A percentile compares a stretch with the other conserved stretches of the same genome.
Evolutionary conservation across 2,888 invertebrate genomes (phyloP).

Genomic region (Calameuta filiformis): DNA sequence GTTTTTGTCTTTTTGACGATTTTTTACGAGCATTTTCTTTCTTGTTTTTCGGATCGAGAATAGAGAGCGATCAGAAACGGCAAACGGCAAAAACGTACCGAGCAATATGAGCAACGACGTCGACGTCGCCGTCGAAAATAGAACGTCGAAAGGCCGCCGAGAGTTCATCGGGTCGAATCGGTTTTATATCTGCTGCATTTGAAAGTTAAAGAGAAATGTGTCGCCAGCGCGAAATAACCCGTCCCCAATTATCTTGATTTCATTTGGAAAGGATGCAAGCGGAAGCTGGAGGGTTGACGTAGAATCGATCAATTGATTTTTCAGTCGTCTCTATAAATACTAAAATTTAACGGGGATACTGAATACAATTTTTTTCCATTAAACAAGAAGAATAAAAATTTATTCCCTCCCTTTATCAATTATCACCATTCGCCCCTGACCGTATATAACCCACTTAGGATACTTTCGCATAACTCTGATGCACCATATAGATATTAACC

Average conservation of each 20-base stretch:
- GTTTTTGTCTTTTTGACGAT: not conserved
- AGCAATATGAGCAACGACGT: not conserved
- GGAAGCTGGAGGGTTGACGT: not conserved
- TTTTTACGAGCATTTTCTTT: not conserved
- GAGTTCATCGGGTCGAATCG: not conserved
- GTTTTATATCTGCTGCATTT: not conserved
- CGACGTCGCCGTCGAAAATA: not conserved
- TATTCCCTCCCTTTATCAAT: not conserved
- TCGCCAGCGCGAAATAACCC: not conserved
- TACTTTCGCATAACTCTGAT: not conserved
- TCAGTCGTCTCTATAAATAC: not conserved
- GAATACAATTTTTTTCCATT: not conserved
- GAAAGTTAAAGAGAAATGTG: not conserved
- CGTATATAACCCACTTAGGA: not conserved
- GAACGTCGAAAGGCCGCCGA: not conserved
- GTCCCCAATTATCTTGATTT: not conserved
- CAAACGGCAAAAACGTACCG: not conserved
- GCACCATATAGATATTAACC: not conserved
- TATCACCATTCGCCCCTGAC: not conserved
- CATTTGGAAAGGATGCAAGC: not conserved
- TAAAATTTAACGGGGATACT: not conserved
- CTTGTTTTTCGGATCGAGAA: not conserved
- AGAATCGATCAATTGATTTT: not conserved
- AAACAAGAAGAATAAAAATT: not conserved
- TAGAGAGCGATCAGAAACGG: not conserved